Conservation (phyloP, 2,113 vertebrate genomes). For the Rattus norvegicus region GRCr8 NC_086020.1:240509001-240509500, state of each 20-base stretch:
- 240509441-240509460: background rate
- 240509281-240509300: constrained; percentile 83
- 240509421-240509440: constrained; percentile 11
- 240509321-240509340: constrained; percentile 80
- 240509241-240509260: constrained; percentile 84
- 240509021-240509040: constrained; percentile 81
- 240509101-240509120: constrained; percentile 78
- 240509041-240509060: constrained; percentile 80
- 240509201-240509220: constrained; percentile 78
- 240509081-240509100: constrained; percentile 73
- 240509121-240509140: constrained; percentile 83
- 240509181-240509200: constrained; percentile 81
- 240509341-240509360: constrained; percentile 83
- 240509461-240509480: constrained; percentile 22
- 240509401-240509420: constrained; percentile 79
- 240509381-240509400: constrained; percentile 68
- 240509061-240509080: constrained; percentile 48
- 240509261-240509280: constrained; percentile 83
- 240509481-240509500: constrained; percentile 57
- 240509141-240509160: constrained; percentile 85
- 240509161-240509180: constrained; percentile 79
- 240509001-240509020: constrained; percentile 73
- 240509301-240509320: constrained; percentile 88
- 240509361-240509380: constrained; percentile 73
- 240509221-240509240: constrained; percentile 82